A percentile compares a stretch with the other conserved stretches of the same genome.
Conservation (phyloP, 2,797 vertebrate genomes). For the Cyclura pinguis region DNA sequence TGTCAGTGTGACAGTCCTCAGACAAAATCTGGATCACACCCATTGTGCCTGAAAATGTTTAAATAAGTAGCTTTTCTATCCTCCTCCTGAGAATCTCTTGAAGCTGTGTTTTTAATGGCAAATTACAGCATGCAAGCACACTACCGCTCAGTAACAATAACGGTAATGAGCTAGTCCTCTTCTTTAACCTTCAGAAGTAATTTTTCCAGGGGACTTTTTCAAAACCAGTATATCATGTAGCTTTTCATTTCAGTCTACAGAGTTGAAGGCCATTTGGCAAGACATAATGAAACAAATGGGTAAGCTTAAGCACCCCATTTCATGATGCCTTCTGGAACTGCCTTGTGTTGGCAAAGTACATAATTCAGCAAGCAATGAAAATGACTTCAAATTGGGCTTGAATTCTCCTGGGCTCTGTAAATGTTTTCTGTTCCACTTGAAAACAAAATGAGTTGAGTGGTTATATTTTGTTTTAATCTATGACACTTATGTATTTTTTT, state of each 20-base stretch:
- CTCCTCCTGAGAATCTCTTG: no score
- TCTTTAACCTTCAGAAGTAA: slow-evolving; percentile 26
- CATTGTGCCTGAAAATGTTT: not conserved
- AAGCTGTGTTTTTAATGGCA: not conserved
- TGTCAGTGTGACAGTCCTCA: not conserved
- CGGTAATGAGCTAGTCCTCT: slow-evolving; percentile 4
- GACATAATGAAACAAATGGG: slow-evolving; percentile 31
- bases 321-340: slow-evolving; percentile 28
- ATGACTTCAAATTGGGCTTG: slow-evolving; percentile 35
- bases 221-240: slow-evolving; percentile 12
- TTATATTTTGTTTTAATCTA: slow-evolving; percentile 15
- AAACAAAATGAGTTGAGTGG: slow-evolving; percentile 46
- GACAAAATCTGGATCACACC: no score
- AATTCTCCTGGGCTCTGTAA: slow-evolving; percentile 39
- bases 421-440: slow-evolving; percentile 45
- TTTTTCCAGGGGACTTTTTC: not conserved
- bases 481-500: slow-evolving; percentile 43
- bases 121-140: not conserved
- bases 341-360: slow-evolving; percentile 25
- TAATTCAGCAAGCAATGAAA: slow-evolving; percentile 50
- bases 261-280: slow-evolving; percentile 36
- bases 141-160: not conserved
- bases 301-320: slow-evolving; percentile 12
- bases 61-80: not conserved
- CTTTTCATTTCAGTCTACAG: slow-evolving; percentile 34